Conservation (phyloP, 1,140 invertebrate genomes). For the Anoplolepis gracilipes region DNA sequence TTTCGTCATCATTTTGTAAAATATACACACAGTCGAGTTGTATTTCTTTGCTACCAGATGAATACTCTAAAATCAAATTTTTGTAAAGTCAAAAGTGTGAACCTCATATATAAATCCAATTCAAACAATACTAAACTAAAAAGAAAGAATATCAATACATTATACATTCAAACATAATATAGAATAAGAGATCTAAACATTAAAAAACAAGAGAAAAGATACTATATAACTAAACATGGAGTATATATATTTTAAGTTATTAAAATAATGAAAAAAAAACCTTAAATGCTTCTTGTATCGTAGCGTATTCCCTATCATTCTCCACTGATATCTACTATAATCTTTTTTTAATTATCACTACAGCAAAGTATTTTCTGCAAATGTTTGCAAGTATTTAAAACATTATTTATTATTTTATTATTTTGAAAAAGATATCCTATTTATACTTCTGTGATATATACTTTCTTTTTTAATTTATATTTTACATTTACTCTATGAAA, state of each 20-base stretch:
- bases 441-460: not conserved
- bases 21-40: constrained; percentile 92
- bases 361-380: not conserved
- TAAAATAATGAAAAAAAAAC: not conserved
- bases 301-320: too few species aligned
- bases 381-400: not conserved
- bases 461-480: not conserved
- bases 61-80: constrained; percentile 76
- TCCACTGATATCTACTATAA: not conserved
- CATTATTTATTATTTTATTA: not conserved
- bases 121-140: not conserved
- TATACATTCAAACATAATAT: not conserved
- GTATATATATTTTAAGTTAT: not conserved
- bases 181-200: not conserved
- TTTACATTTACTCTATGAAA: not conserved
- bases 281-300: not conserved
- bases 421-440: not conserved
- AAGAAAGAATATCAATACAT: not conserved
- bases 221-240: not conserved
- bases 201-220: not conserved
- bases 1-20: constrained; percentile 94
- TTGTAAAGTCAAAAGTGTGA: constrained; percentile 35
- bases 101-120: too few species aligned
- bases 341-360: not conserved
- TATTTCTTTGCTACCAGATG: constrained; percentile 81